A percentile compares a stretch with the other conserved stretches of the same genome.
Evolutionary conservation across 2,888 invertebrate genomes (phyloP).

Genomic region (Lordiphosa fenestrarum): DNA sequence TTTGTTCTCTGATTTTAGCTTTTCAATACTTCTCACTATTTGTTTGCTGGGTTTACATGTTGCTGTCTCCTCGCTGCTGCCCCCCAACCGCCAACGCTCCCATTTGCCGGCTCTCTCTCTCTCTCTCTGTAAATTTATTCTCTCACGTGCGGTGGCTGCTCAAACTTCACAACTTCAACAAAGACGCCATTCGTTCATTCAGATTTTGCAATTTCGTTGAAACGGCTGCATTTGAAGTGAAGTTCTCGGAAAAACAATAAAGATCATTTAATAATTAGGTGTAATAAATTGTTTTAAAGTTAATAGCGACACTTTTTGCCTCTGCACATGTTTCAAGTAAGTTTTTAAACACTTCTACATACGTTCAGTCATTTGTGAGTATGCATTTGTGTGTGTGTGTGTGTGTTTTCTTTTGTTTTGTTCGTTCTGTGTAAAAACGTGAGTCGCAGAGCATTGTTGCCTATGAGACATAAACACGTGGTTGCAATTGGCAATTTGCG

Average conservation of each 20-base stretch:
- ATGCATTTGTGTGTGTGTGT: constrained; percentile 2
- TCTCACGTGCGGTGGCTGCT: constrained; percentile 5
- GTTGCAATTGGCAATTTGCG: constrained; percentile 67
- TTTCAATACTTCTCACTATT: neutral
- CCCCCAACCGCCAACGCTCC: constrained; percentile 12
- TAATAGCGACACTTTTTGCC: constrained; percentile 38
- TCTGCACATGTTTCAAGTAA: constrained; percentile 66
- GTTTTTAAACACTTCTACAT: constrained; percentile 24
- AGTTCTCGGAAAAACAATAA: constrained; percentile 3
- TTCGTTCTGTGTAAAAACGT: constrained; percentile 31
- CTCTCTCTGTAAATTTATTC: constrained; percentile 9
- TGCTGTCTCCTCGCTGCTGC: constrained; percentile 9
- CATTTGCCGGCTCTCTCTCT: constrained; percentile 18
- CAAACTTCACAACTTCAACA: constrained; percentile 31
- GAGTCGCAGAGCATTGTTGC: constrained; percentile 24
- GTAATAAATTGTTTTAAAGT: constrained; percentile 32
- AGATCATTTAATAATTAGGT: constrained; percentile 22
- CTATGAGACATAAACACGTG: constrained; percentile 43
- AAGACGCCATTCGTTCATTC: constrained; percentile 24
- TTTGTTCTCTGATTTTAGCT: no score
- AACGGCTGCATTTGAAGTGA: constrained; percentile 48
- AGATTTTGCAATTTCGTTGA: constrained; percentile 63
- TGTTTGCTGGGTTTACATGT: constrained; percentile 12
- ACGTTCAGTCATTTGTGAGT: neutral
- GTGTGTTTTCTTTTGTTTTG: constrained; percentile 23